Base-by-base conservation (phyloP, 2,888 invertebrate species). In the Fragum fragum region DNA sequence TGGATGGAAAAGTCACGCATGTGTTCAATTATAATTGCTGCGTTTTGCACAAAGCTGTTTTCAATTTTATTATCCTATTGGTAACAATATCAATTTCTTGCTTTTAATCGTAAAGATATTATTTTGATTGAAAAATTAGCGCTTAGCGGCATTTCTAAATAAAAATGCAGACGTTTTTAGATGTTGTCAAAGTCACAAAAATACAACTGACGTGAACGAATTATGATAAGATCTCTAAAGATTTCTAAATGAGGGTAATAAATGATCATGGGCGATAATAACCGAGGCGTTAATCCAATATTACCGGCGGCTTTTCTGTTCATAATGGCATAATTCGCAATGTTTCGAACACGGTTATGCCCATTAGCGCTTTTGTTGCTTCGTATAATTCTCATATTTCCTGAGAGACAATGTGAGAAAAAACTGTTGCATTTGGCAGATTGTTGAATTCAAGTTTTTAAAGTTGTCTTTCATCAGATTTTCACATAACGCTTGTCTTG, bases 261-360 rank as follows among this genome's bases (percentile, higher is more conserved):
- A 47, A 47, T 47, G 47, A 47, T 47, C 47, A 47, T 47, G 47
- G 47, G 47, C 47, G 47, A 47, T 47, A 47, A 47, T 47, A 47
- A 47, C 47, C 47, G 47, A 47, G 47, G 47, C 47, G 47, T 47
- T 47, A 47, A 47, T 47, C 14, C 47, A 47, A 47, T 47, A 18
- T 47, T 18, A 47, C 47, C 47, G 47, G 47, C 14, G 47, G 47
- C 47, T 47, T 47, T n/a, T 47, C 47, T 14, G n/a, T 47, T 47
- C 47, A 47, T 47, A 47, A 47, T 47, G 47, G 47, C 47, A 47
- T 47, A 47, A 47, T 5, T 47, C 47, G 47, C 47, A 47, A 47
- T n/a, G n/a, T 47, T 47, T 47, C 47, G 47, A 47, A n/a, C n/a
- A 47, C 47, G 47, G 16, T 47, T 47, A 14, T 47, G 47, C 47